Conservation (phyloP, 2,113 vertebrate genomes). For the Muntiacus muntjak region DNA sequence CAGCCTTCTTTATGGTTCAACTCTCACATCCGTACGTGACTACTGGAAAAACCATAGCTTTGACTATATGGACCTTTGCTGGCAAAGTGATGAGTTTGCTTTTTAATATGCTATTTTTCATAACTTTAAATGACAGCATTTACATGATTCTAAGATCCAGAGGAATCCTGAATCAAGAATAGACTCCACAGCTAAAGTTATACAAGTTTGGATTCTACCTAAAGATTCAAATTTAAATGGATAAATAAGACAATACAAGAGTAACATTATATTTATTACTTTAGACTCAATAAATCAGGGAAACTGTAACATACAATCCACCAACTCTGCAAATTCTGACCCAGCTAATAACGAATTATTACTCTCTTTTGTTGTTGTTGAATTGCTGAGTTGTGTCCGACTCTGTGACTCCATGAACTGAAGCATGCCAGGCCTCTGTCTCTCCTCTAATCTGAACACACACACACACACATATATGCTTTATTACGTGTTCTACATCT, state of each 20-base stretch:
- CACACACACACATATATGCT: not conserved
- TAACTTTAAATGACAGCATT: not conserved
- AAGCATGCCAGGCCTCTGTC: not conserved
- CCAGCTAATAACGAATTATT: not conserved
- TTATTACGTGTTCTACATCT: not conserved
- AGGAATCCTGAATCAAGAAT: conserved; percentile 25
- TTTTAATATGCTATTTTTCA: not conserved
- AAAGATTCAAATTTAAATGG: conserved; percentile 23
- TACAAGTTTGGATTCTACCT: not conserved
- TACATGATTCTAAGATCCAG: not conserved
- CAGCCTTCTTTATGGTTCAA: not conserved
- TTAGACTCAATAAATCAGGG: not conserved
- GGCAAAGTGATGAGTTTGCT: not conserved
- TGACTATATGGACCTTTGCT: not conserved
- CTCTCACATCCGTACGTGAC: not conserved
- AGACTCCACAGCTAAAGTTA: conserved; percentile 12
- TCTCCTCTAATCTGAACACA: not conserved
- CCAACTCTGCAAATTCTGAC: not conserved
- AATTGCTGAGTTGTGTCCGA: not conserved
- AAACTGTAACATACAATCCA: not conserved
- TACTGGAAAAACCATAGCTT: not conserved
- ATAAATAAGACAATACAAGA: not conserved
- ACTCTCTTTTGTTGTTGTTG: not conserved
- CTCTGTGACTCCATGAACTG: not conserved
- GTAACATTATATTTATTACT: not conserved